Evolutionary conservation across 2,113 vertebrate species (phyloP).

Genomic region (Bolborhynchus lineola): DNA sequence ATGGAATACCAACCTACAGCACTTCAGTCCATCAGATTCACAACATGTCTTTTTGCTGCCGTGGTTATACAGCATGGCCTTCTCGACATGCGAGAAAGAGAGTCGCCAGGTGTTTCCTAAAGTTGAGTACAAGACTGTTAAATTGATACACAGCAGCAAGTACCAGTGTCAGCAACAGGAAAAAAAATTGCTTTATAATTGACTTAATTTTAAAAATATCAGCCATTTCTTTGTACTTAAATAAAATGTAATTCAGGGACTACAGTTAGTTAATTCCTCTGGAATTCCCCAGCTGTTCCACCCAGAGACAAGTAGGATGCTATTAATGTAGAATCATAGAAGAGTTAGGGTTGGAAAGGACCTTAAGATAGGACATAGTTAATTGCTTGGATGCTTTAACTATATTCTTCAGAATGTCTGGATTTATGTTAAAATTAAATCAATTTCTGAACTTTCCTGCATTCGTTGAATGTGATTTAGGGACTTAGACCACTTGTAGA

Average conservation of each 20-base stretch:
- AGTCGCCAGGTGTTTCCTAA: slow-evolving; percentile 81
- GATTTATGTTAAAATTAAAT: background rate
- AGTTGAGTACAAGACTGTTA: slow-evolving; percentile 23
- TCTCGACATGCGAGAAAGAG: slow-evolving; percentile 88
- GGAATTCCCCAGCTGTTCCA: background rate
- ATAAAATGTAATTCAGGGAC: background rate
- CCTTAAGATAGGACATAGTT: background rate
- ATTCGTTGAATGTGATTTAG: background rate
- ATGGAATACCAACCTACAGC: slow-evolving; percentile 79
- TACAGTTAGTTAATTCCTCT: background rate
- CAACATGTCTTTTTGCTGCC: slow-evolving; percentile 82
- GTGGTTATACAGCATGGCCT: slow-evolving; percentile 76
- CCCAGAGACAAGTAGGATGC: background rate
- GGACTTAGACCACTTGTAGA: background rate
- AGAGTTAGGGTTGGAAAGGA: too few species aligned
- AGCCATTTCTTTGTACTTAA: background rate
- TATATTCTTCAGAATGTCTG: background rate
- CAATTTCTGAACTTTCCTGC: background rate
- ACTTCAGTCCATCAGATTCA: slow-evolving; percentile 67
- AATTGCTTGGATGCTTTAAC: background rate
- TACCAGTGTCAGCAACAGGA: background rate
- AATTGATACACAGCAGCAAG: background rate
- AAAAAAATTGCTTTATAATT: background rate
- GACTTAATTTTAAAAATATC: background rate
- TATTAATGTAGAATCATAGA: background rate